These are phyloP conservation scores for Chelonus insularis DNA, from an alignment of 1,140 invertebrate species.

Conservation along the genomic window DNA sequence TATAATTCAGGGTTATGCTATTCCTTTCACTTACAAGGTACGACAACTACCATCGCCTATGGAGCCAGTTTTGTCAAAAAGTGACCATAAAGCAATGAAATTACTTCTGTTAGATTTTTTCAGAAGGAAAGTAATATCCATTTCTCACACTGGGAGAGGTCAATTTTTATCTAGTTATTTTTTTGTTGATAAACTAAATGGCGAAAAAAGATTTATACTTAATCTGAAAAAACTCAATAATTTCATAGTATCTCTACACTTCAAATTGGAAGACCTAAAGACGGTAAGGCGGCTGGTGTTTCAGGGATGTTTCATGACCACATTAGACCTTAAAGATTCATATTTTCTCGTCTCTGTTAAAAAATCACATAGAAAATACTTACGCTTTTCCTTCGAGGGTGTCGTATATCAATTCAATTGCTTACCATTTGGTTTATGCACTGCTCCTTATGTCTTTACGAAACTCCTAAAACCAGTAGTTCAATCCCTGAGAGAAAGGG, in stretches of 20 bases:
- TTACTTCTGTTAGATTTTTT: too few species aligned
- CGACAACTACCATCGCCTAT: not conserved
- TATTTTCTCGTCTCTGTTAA: slow-evolving; percentile 12
- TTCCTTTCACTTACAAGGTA: not conserved
- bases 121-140: not conserved
- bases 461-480: slow-evolving; percentile 23
- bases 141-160: not conserved
- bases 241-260: too few species aligned
- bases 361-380: not conserved
- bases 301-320: not conserved
- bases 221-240: too few species aligned
- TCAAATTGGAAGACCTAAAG: slow-evolving; percentile 17
- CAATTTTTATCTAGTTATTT: too few species aligned
- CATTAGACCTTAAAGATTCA: too few species aligned
- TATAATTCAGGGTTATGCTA: not conserved
- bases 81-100: not conserved
- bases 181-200: slow-evolving; percentile 4
- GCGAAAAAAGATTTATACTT: too few species aligned
- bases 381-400: slow-evolving; percentile 4
- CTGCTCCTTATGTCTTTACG: slow-evolving; percentile 11
- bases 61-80: not conserved
- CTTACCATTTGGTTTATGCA: too few species aligned
- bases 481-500: not conserved
- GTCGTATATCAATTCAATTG: slow-evolving; percentile 7
- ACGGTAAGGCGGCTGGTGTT: not conserved